Evolutionary conservation across 2,113 vertebrate genomes (phyloP), one percentile per base, ranked within the genome.

Genomic region (Embiotoca jacksoni): DNA sequence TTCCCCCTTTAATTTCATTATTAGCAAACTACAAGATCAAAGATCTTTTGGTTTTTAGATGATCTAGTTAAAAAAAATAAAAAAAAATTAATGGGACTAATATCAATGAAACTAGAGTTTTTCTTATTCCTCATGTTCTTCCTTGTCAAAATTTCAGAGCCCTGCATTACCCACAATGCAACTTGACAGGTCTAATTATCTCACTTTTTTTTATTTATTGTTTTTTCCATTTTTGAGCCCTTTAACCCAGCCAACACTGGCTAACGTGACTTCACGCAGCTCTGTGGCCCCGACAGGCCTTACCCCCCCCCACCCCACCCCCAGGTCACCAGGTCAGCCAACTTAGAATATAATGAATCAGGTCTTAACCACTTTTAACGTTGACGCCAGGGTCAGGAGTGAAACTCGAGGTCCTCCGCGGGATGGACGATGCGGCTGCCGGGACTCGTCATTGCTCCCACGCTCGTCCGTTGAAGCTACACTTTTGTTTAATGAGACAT

Each of bases 401-500:
- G 35, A 41, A 50, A 23, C 10, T 6, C 0, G 1, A 37, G 6
- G 49, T 59, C n/a, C 14, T 56, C 78, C 72, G 57, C 41, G 14
- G 35, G 72, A 36, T 3, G 53, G 33, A 44, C 9, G 39, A 23
- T 1, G 8, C 30, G 73, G 71, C 64, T 57, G 52, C 61, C 16
- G 60, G 47, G 41, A 47, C 41, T 82, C 11, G 3, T 82, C 32
- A 58, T 64, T 74, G 83, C 66, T 52, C 61, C 41, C 69, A 78
- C 78, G 75, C 59, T 57, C 57, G 86, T 88, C 78, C 72, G 73
- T 80, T 75, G 35, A 67, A 80, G 78, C 63, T 59, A 44, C 64
- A 54, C 77, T 81, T 89, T 88, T 88, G 78, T 90, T 81, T 83
- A 86, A 58, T 36, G 54, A 71, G 37, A 53, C 49, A 23, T 82